phyloP scores from a whole-genome alignment of 2,113 vertebrate genomes.

The Galeopterus variegatus region DNA sequence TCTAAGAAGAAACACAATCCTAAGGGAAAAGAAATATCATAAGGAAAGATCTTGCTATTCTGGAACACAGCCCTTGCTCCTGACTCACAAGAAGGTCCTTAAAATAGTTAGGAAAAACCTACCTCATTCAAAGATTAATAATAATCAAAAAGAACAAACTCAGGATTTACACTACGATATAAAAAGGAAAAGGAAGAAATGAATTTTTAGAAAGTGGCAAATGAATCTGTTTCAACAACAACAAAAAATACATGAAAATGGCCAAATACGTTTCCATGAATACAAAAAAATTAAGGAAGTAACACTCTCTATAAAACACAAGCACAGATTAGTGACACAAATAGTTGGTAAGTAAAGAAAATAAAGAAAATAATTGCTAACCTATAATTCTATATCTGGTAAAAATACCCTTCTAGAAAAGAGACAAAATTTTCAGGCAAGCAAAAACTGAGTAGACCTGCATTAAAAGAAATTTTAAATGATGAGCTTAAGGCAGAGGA shows the following conservation, averaged over 20 bases:
- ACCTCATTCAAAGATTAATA: neutral
- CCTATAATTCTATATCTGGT: neutral
- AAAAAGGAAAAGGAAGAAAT: slow-evolving; percentile 28
- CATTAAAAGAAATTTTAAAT: slow-evolving; percentile 22
- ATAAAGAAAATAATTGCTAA: neutral
- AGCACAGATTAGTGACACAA: neutral
- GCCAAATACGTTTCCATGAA: slow-evolving; percentile 24
- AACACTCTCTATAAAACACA: neutral
- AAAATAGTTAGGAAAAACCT: neutral
- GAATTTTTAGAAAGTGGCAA: neutral
- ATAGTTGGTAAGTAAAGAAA: neutral
- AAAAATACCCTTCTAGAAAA: slow-evolving; percentile 26
- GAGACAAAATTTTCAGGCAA: neutral
- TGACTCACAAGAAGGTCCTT: neutral
- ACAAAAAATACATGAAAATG: neutral
- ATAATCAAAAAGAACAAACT: slow-evolving; percentile 15
- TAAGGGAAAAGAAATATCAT: neutral
- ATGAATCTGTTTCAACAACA: slow-evolving; percentile 33
- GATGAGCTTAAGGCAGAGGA: neutral
- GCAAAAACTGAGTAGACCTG: neutral
- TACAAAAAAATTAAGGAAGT: slow-evolving; percentile 4
- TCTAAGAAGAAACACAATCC: neutral
- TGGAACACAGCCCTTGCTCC: neutral
- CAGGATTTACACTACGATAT: neutral
- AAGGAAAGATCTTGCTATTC: neutral